Conservation (phyloP, 2,797 vertebrate genomes). For the Allobates femoralis region DNA sequence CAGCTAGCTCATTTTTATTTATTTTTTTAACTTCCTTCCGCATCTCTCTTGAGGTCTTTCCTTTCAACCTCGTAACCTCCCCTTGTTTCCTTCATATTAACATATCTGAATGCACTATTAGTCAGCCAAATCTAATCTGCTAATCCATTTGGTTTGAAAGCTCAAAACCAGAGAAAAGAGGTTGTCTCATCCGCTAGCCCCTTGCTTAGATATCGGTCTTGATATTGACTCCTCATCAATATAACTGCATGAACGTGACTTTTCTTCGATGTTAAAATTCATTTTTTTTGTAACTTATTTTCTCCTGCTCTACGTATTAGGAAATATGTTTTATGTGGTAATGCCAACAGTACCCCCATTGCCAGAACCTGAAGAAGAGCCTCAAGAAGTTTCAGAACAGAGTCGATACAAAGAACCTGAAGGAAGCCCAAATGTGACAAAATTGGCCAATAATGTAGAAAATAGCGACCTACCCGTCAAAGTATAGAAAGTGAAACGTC, state of each 20-base stretch:
- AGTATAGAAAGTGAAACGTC: conserved; percentile 6
- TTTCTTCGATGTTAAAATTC: neutral
- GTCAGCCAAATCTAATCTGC: conserved; percentile 32
- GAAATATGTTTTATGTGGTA: conserved; percentile 77
- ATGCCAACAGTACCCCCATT: conserved; percentile 64
- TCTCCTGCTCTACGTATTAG: conserved; percentile 60
- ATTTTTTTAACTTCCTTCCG: neutral
- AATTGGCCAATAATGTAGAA: neutral
- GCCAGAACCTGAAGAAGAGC: conserved; percentile 54
- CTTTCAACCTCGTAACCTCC: conserved; percentile 23
- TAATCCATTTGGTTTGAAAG: conserved; percentile 38
- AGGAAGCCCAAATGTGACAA: neutral
- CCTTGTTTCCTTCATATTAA: conserved; percentile 31
- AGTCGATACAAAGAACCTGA: neutral
- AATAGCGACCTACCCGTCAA: neutral
- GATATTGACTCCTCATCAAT: neutral
- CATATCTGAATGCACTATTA: conserved; percentile 22
- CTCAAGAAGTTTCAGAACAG: neutral
- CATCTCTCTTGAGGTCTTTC: conserved; percentile 8
- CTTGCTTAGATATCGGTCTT: neutral
- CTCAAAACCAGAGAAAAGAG: neutral
- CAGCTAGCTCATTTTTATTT: conserved; percentile 11
- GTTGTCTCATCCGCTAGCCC: neutral
- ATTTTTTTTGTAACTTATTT: neutral
- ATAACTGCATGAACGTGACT: conserved; percentile 28